Conservation (phyloP, 1,140 invertebrate species). For the Bombus superbus region DNA sequence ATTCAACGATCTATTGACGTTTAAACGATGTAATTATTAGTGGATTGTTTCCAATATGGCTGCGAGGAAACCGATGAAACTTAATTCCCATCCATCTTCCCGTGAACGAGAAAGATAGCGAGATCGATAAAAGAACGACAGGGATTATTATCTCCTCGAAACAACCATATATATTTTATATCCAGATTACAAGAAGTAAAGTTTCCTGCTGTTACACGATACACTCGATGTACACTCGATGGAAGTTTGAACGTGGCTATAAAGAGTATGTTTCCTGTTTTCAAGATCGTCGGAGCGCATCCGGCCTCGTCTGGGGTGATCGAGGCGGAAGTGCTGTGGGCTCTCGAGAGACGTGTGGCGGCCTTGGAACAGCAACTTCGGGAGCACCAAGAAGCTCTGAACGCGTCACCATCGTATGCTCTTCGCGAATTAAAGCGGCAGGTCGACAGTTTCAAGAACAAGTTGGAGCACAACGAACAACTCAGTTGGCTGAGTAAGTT, state of each 20-base stretch:
- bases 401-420: slow-evolving; percentile 79
- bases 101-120: not conserved
- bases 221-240: not conserved
- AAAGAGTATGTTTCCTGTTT: slow-evolving; percentile 32
- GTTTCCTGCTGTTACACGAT: not conserved
- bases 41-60: not conserved
- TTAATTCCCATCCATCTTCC: not conserved
- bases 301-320: slow-evolving; percentile 81
- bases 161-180: not conserved
- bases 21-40: not conserved
- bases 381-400: slow-evolving; percentile 75
- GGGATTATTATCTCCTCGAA: not conserved
- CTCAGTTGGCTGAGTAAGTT: slow-evolving; percentile 88
- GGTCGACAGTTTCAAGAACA: slow-evolving; percentile 86
- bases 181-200: not conserved
- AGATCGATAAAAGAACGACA: not conserved
- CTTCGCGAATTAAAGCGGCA: slow-evolving; percentile 86
- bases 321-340: slow-evolving; percentile 82
- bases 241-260: not conserved
- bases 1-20: too few relatives aligned
- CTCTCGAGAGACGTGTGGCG: slow-evolving; percentile 84
- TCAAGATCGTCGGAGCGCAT: slow-evolving; percentile 79
- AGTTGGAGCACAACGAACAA: slow-evolving; percentile 88
- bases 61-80: not conserved
- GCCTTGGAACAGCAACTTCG: slow-evolving; percentile 85